phyloP scores from a whole-genome alignment of 2,888 invertebrate species.

The Ischnus inquisitorius region DNA sequence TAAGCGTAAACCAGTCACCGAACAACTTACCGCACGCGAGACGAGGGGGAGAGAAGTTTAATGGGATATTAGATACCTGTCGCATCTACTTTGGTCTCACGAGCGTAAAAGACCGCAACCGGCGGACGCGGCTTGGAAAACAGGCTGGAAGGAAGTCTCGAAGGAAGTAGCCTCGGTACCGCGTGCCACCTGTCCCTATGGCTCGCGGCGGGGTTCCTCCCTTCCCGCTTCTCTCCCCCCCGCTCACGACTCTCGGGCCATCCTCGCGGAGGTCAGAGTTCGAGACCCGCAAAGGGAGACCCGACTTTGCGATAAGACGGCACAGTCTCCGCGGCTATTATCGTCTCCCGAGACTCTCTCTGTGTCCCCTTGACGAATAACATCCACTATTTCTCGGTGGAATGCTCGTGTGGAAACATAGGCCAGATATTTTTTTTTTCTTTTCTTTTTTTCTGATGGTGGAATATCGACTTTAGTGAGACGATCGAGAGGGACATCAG shows the following conservation, averaged over 20 bases:
- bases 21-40: constrained; percentile 22
- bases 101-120: constrained; percentile 48
- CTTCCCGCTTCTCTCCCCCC: background rate
- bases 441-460: background rate
- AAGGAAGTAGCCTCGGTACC: constrained; percentile 61
- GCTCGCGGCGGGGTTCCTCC: constrained; percentile 49
- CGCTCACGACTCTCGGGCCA: constrained; percentile 33
- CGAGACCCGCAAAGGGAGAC: constrained; percentile 61
- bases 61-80: constrained; percentile 39
- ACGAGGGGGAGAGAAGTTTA: constrained; percentile 4
- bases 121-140: constrained; percentile 4
- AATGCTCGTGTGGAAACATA: constrained; percentile 23
- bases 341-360: constrained; percentile 22
- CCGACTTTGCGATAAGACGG: constrained; percentile 64
- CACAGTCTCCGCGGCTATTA: constrained; percentile 40
- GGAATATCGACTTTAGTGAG: background rate
- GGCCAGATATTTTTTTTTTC: background rate
- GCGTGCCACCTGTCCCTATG: constrained; percentile 67
- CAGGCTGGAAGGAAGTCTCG: constrained; percentile 49
- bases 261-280: constrained; percentile 60
- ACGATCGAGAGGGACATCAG: background rate
- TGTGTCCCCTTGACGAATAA: constrained; percentile 43
- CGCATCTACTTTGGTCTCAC: constrained; percentile 49
- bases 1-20: constrained; percentile 43
- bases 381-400: constrained; percentile 1